Conservation (phyloP, 2,113 vertebrate genomes). For the Chloroceryle aenea region DNA sequence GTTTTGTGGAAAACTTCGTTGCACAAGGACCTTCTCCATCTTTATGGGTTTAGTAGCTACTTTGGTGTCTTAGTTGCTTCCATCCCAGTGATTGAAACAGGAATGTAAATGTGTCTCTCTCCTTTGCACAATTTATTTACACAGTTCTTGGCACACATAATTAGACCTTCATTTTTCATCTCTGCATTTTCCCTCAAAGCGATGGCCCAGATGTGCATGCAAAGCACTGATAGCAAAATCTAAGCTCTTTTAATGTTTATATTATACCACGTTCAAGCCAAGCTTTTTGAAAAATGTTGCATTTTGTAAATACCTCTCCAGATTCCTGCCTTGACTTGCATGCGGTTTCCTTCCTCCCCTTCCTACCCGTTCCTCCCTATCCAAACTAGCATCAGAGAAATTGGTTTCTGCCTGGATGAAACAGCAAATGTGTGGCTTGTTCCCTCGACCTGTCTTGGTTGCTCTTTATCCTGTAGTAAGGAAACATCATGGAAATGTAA, state of each 20-base stretch:
- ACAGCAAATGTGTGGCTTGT: background rate
- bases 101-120: background rate
- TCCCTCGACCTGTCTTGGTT: background rate
- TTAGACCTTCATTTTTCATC: background rate
- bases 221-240: background rate
- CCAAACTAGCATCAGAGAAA: background rate
- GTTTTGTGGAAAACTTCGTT: background rate
- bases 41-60: background rate
- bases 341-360: constrained; percentile 16
- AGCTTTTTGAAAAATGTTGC: background rate
- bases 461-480: background rate
- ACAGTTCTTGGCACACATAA: background rate
- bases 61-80: background rate
- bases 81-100: background rate
- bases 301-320: constrained; percentile 19
- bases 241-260: background rate
- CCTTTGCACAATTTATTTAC: background rate
- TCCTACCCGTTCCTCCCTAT: background rate
- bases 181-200: background rate
- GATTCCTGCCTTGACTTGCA: constrained; percentile 20
- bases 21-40: background rate
- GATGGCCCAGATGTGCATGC: background rate
- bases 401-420: background rate
- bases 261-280: background rate
- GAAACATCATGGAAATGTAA: background rate